A percentile compares a stretch with the other conserved stretches of the same genome.
These are phyloP conservation scores for Acanthisitta chloris DNA, from an alignment of 2,113 vertebrate species.

Conservation along the genomic window DNA sequence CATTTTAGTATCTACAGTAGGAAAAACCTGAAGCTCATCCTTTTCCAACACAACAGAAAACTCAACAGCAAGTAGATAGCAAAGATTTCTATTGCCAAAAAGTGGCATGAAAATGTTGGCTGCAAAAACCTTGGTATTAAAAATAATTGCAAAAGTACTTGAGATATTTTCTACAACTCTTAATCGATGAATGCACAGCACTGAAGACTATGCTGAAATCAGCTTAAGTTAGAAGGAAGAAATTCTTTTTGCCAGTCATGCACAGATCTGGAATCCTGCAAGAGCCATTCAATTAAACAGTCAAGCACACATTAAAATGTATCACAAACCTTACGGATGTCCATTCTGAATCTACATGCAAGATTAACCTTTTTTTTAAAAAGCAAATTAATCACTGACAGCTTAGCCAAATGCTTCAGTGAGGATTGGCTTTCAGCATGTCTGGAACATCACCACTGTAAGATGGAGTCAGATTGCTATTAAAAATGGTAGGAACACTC, in stretches of 20 bases:
- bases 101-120: neutral
- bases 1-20: neutral
- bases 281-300: neutral
- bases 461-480: neutral
- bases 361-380: neutral
- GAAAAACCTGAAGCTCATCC: neutral
- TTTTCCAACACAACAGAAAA: neutral
- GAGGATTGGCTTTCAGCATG: slow-evolving; percentile 29
- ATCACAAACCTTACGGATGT: neutral
- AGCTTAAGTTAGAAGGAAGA: neutral
- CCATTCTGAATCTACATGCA: neutral
- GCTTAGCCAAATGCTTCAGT: neutral
- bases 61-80: neutral
- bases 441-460: neutral
- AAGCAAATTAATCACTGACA: neutral
- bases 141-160: neutral
- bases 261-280: neutral
- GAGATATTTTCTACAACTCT: neutral
- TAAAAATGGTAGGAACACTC: slow-evolving; percentile 36
- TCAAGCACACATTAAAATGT: neutral
- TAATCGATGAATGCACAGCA: neutral
- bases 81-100: neutral
- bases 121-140: neutral
- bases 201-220: neutral
- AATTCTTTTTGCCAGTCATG: neutral